Evolutionary conservation across 1,140 invertebrate genomes (phyloP).

Genomic region (Asobara japonica): DNA sequence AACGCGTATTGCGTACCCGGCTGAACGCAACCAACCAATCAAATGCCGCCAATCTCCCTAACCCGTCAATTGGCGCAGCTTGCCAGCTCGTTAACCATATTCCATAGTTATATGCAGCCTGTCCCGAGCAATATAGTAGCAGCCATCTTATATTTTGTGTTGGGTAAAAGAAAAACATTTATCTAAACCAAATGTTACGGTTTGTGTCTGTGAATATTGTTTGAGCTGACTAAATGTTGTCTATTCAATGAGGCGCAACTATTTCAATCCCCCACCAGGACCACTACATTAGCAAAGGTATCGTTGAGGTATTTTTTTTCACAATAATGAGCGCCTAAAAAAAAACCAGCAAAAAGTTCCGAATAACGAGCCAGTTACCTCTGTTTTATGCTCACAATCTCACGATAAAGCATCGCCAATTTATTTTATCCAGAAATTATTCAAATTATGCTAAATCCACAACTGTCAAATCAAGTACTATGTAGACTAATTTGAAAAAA

Average conservation of each 20-base stretch:
- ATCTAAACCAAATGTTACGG: constrained; percentile 62
- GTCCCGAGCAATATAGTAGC: constrained; percentile 61
- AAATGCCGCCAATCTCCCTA: background rate
- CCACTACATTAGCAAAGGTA: constrained; percentile 66
- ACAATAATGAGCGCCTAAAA: background rate
- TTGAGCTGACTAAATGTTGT: constrained; percentile 50
- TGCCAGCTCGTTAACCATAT: background rate
- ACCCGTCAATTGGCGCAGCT: constrained; percentile 6
- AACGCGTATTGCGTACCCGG: too few species aligned
- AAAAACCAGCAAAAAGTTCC: background rate
- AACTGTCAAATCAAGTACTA: background rate
- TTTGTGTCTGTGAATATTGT: constrained; percentile 58
- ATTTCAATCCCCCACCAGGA: constrained; percentile 61
- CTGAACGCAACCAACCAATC: background rate
- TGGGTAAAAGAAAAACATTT: constrained; percentile 66
- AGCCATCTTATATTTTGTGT: constrained; percentile 69
- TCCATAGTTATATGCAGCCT: constrained; percentile 43
- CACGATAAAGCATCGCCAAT: too few species aligned
- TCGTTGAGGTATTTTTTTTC: background rate
- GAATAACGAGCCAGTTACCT: background rate
- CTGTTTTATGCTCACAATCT: too few species aligned
- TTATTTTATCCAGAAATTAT: too few species aligned
- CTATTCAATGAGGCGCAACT: constrained; percentile 61
- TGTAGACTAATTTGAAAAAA: too few species aligned
- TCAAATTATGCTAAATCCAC: background rate